Base-by-base conservation (phyloP, 2,113 vertebrate genomes). In the Danionella cerebrum region DNA sequence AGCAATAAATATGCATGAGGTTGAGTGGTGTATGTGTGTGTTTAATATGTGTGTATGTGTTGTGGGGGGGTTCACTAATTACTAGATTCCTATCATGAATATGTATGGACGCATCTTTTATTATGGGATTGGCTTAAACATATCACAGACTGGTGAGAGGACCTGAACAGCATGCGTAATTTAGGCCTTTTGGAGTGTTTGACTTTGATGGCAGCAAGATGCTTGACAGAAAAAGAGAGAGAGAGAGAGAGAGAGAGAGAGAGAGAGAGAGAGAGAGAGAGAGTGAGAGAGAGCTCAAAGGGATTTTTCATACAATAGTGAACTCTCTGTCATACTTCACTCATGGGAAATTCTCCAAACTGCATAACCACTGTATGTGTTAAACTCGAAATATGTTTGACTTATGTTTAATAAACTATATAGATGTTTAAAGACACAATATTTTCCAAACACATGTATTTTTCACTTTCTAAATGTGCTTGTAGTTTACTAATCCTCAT, bases 1-100 rank as follows among this genome's bases (percentile, higher is more conserved):
- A 63, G 74, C 78, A 85, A 90, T 89, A 81, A 85, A 90, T 89
- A 89, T 89, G 85, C 87, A 90, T 90, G 85, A 90, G 73, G 78
- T 59, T 77, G 72, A 54, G 67, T 54, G 64, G 70, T 45, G 54
- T 58, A 45, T 38, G 47, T 65, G 72, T 58, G 59, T 68, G 58
- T 71, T 68, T 72, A 65, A 63, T 57, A 44, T 68, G 69, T 50
- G 75, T 44, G 39, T 74, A 52, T 53, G 48, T 59, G 42, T 67
- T 41, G 69, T 6, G 66, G 74, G 74, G 81, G 84, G 76, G 77
- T 50, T 83, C 84, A 87, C 87, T 90, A 88, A 90, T 90, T 89
- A 89, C 84, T 80, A 89, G 86, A 89, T 87, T 85, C 82, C 79
- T 84, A 84, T 87, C 89, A 90, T 90, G 89, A 89, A 90, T 90